A percentile compares a stretch with the other conserved stretches of the same genome.
phyloP scores from a whole-genome alignment of 2,797 vertebrate species.

The Bovichtus diacanthus region DNA sequence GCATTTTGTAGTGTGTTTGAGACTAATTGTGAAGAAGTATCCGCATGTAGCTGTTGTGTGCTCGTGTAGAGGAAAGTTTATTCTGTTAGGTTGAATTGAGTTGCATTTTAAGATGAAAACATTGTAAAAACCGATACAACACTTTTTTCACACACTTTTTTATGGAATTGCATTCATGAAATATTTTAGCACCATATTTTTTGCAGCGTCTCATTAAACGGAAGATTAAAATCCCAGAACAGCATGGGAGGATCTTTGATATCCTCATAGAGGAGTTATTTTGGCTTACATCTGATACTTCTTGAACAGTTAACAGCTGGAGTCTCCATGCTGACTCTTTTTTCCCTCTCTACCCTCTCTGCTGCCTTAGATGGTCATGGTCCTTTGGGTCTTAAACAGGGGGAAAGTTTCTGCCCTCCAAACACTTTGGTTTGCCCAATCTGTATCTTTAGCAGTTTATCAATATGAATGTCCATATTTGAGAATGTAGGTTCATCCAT shows the following conservation, averaged over 20 bases:
- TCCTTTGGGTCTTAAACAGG: not conserved
- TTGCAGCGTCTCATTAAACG: not conserved
- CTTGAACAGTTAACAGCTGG: not conserved
- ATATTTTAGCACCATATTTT: not conserved
- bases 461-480: not conserved
- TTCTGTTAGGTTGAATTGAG: not conserved
- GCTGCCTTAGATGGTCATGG: not conserved
- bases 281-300: not conserved
- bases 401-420: not conserved
- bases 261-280: not conserved
- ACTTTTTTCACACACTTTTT: not conserved
- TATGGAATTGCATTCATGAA: not conserved
- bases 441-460: not conserved
- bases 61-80: not conserved
- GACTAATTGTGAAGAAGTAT: constrained; percentile 10
- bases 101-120: constrained; percentile 4
- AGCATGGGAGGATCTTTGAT: not conserved
- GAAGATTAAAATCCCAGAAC: constrained; percentile 7
- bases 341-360: not conserved
- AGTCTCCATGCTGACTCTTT: not conserved
- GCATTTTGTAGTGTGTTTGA: not conserved
- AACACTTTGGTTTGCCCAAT: not conserved
- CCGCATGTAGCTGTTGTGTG: not conserved
- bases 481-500: not conserved
- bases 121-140: not conserved